Conservation (phyloP, 2,113 vertebrate species). For the Phrynosoma blainvillii region DNA sequence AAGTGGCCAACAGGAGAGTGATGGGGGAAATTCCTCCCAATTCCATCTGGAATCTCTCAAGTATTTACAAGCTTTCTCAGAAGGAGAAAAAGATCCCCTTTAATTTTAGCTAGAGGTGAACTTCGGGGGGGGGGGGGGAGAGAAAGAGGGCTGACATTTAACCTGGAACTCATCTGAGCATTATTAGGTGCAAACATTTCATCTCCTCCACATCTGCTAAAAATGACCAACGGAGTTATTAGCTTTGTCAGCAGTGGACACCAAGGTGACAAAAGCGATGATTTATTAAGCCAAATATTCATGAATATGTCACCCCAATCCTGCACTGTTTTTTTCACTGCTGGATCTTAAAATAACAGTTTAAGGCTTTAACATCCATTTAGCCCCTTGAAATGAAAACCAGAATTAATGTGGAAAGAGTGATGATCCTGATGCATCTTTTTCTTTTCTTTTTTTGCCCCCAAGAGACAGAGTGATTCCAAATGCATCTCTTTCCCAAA, state of each 20-base stretch:
- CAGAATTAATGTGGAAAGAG: constrained; percentile 19
- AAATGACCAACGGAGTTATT: too few species aligned
- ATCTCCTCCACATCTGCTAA: too few species aligned
- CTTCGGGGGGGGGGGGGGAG: not conserved
- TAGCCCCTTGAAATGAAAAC: constrained; percentile 7
- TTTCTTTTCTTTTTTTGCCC: not conserved
- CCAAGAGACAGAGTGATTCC: not conserved
- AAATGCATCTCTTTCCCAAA: constrained; percentile 12
- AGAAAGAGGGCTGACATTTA: not conserved
- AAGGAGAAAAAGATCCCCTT: too few species aligned
- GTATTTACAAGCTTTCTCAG: not conserved
- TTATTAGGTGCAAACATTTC: not conserved
- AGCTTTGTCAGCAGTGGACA: not conserved
- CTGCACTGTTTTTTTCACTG: not conserved
- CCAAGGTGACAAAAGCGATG: not conserved
- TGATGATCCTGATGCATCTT: constrained; percentile 24
- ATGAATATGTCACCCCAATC: constrained; percentile 8
- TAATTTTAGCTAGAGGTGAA: not conserved
- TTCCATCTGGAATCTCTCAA: not conserved
- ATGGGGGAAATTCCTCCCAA: not conserved
- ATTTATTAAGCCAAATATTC: constrained; percentile 19
- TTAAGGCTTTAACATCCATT: constrained; percentile 10
- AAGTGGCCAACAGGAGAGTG: not conserved
- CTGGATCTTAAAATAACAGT: not conserved
- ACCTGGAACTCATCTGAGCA: not conserved